Conservation (phyloP, 2,797 vertebrate genomes). For the Liasis olivaceus region DNA sequence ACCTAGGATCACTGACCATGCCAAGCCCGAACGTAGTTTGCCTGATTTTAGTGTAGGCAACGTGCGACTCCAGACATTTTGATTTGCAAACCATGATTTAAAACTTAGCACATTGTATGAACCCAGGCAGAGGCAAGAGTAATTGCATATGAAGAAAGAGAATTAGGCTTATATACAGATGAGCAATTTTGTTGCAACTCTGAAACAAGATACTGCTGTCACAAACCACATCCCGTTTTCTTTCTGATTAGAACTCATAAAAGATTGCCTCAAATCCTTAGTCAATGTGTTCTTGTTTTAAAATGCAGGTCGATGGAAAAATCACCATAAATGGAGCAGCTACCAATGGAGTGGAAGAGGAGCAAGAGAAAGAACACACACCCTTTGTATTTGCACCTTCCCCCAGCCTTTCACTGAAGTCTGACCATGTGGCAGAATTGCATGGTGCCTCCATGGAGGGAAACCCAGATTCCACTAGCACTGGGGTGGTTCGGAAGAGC, state of each 20-base stretch:
- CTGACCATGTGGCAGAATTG: constrained; percentile 69
- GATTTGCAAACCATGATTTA: too few relatives aligned
- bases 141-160: not conserved
- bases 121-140: not conserved
- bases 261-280: not conserved
- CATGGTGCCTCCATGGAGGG: constrained; percentile 53
- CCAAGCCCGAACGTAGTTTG: too few relatives aligned
- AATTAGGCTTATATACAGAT: not conserved
- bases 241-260: not conserved
- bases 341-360: constrained; percentile 64
- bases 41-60: too few relatives aligned
- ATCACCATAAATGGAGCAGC: constrained; percentile 83
- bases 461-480: constrained; percentile 65
- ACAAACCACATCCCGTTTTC: not conserved
- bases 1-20: too few relatives aligned
- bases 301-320: constrained; percentile 81
- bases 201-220: not conserved
- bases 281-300: constrained; percentile 29
- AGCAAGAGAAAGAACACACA: constrained; percentile 66
- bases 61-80: too few relatives aligned
- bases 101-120: too few relatives aligned
- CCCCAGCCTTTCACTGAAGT: constrained; percentile 70
- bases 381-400: constrained; percentile 52
- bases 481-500: constrained; percentile 75
- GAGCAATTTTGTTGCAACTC: not conserved